Percentiles rank a stretch among this genome's conserved stretches.
Conservation (phyloP, 2,113 vertebrate genomes). For the Apteryx owenii region DNA sequence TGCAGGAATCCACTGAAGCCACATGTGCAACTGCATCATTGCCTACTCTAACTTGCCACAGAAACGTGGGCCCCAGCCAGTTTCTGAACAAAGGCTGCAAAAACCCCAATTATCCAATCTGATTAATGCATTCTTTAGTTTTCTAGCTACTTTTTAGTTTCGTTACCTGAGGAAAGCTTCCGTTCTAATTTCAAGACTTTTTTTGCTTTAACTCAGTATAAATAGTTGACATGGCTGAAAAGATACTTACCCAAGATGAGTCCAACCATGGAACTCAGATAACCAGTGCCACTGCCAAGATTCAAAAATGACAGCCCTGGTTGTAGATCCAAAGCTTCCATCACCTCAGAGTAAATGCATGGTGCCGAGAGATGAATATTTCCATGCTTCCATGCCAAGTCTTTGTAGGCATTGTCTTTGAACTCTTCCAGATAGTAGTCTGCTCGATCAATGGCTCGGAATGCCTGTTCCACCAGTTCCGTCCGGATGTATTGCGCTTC, state of each 20-base stretch:
- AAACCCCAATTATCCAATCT: neutral
- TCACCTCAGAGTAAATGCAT: conserved; percentile 98
- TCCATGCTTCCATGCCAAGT: conserved; percentile 95
- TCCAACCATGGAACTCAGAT: conserved; percentile 98
- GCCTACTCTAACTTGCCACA: neutral
- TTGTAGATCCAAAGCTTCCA: conserved; percentile 96
- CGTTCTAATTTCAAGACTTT: neutral
- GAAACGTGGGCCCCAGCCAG: neutral
- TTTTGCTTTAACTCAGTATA: neutral
- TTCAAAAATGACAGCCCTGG: conserved; percentile 96
- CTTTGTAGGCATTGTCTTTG: conserved; percentile 96
- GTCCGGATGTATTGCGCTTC: conserved; percentile 96
- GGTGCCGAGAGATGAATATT: conserved; percentile 98
- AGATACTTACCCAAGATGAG: conserved; percentile 89
- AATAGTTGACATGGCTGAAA: neutral
- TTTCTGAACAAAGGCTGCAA: neutral
- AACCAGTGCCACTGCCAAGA: conserved; percentile 96
- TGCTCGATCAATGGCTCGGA: conserved; percentile 92
- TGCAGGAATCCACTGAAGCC: neutral
- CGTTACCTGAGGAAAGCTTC: neutral
- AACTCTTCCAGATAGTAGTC: conserved; percentile 98
- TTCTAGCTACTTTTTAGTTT: neutral
- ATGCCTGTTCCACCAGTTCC: conserved; percentile 92
- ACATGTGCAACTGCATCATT: rapidly evolving
- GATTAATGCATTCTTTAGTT: neutral